Base-by-base conservation (phyloP, 2,797 vertebrate genomes). In the Ciconia nigra region DNA sequence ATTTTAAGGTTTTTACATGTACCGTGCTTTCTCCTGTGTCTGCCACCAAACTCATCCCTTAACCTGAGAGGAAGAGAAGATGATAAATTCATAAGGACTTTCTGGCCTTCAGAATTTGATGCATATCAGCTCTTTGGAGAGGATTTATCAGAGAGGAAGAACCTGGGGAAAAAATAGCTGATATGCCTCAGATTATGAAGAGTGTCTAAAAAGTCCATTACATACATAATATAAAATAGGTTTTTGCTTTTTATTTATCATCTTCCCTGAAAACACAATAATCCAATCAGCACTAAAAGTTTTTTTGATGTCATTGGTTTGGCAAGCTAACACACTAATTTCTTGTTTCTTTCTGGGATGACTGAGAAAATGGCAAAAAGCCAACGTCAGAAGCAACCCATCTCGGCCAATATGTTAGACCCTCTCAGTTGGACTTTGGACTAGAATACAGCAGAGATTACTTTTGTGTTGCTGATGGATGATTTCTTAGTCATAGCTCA, bases 391-490 rank as follows among this genome's bases (percentile, higher is more conserved):
- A 85, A 91, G 42, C 54, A 86, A 29, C 72, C 0, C 0, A 59
- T 86, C 72, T 74, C 1, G 2, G 33, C 73, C 69, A 78, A 10
- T 74, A 58, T 67, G 52, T 85, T 93, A 83, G 92, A 83, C 69
- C 71, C 22, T 91, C 87, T 94, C 82, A 71, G 3, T 2, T 81
- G 89, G 79, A 83, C 83, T 91, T 91, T 51, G 74, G 87, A 76
- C 69, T 59, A 80, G 78, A 89, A 76, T 76, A 54, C 10, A 54
- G 57, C 52, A 93, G 82, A 94, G 41, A 86, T 89, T 78, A 89
- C 94, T 96, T 93, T 81, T 81, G 69, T 93, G 69, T 74, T 83
- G 59, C 69, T 93, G 92, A 95, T 95, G 94, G 89, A 92, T 87
- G 93, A 81, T 78, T 95, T 91, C 87, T 96, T 83, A 91, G 87